These are phyloP conservation scores for Tinamus guttatus DNA, from an alignment of 2,113 vertebrate genomes.

Conservation along the genomic window DNA sequence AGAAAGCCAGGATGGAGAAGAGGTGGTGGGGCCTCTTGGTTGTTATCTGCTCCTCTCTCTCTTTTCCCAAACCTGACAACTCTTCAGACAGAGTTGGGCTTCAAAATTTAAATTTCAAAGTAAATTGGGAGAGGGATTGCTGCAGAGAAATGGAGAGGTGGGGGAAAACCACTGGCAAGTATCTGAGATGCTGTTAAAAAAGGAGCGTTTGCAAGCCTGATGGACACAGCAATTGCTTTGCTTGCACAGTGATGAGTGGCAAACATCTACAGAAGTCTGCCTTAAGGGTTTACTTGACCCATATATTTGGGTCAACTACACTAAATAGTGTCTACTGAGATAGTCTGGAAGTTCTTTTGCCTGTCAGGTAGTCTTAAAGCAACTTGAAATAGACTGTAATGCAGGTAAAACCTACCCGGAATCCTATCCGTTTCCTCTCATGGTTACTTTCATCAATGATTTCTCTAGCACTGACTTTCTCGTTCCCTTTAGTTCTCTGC, in stretches of 20 bases:
- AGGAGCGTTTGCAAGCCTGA: background rate
- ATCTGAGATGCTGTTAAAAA: background rate
- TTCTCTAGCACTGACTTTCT: background rate
- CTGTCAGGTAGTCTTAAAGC: conserved; percentile 78
- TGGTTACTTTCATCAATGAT: background rate
- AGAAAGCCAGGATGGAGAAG: too few species aligned
- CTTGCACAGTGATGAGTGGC: accelerated
- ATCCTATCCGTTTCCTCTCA: background rate
- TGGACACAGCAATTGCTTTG: accelerated
- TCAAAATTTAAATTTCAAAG: background rate
- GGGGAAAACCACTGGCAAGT: background rate
- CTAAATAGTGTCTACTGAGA: background rate
- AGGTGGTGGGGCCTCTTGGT: too few species aligned
- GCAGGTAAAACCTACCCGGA: conserved; percentile 79
- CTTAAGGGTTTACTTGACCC: background rate
- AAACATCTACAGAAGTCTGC: background rate
- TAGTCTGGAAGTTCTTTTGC: background rate
- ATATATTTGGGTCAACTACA: background rate
- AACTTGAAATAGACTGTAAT: conserved; percentile 79
- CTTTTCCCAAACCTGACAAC: too few species aligned
- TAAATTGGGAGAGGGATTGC: too few species aligned
- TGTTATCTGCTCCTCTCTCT: too few species aligned
- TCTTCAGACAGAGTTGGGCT: background rate
- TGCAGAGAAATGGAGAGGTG: background rate
- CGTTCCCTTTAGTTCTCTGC: background rate